Percentiles rank a stretch among this genome's conserved stretches.
Evolutionary conservation across 1,140 invertebrate genomes (phyloP).

Genomic region (Scaptomyza graminum): DNA sequence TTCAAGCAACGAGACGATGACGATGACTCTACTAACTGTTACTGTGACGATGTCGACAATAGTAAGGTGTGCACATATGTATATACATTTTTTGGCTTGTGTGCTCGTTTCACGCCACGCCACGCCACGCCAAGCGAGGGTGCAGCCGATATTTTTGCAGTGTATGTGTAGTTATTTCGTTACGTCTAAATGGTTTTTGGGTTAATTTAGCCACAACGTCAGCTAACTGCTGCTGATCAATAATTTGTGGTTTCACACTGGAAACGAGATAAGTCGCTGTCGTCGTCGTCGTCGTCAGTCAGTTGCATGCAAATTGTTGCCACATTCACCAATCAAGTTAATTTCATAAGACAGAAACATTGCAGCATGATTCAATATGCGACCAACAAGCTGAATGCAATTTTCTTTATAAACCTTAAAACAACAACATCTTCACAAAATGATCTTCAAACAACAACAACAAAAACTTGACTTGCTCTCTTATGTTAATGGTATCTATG

Average conservation of each 20-base stretch:
- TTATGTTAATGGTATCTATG: constrained; percentile 59
- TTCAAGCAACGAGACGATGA: constrained; percentile 40
- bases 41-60: constrained; percentile 21
- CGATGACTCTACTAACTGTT: too few relatives aligned
- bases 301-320: constrained; percentile 57
- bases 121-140: constrained; percentile 7
- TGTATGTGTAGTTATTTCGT: constrained; percentile 59
- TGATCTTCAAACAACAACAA: not conserved
- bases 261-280: constrained; percentile 9
- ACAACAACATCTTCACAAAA: constrained; percentile 53
- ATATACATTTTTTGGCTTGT: not conserved
- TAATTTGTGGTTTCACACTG: constrained; percentile 48
- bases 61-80: constrained; percentile 37
- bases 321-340: constrained; percentile 55
- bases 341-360: constrained; percentile 62
- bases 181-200: constrained; percentile 62
- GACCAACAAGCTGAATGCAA: constrained; percentile 17
- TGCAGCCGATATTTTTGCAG: constrained; percentile 22
- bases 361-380: constrained; percentile 56
- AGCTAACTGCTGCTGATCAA: constrained; percentile 15
- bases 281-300: constrained; percentile 2
- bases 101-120: constrained; percentile 54
- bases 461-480: not conserved
- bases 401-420: not conserved
- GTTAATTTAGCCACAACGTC: constrained; percentile 18